Evolutionary conservation across 92 coral and sea anemone species (phyloP), one percentile per base, ranked within the genome.

Genomic region (Palythoa grandiflora): DNA sequence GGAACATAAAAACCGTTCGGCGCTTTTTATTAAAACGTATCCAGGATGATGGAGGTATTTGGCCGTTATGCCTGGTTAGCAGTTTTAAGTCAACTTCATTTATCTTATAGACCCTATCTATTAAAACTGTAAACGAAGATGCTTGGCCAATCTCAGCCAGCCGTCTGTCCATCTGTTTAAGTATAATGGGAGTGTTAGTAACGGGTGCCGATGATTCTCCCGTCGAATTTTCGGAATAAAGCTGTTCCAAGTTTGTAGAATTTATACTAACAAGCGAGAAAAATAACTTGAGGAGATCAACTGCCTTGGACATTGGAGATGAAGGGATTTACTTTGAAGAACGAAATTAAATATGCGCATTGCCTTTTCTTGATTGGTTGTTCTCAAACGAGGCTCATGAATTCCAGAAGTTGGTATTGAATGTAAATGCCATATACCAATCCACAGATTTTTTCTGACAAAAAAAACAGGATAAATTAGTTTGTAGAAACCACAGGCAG

Each of bases 251-350:
- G 89, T 86, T 93, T 74, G 98, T 95, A 38, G 93, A 84, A 63
- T 95, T 95, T 51, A 95, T 51, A 16, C 92, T 89, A 71, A 95
- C 90, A 88, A 95, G 80, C 39, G 96, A 95, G 91, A 95, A 95
- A 86, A 95, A 95, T 72, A 95, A 71, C 93, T 93, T 95, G 71
- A 95, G 93, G 19, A 93, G 92, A 54, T 89, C 90, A 84, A 95
- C 91, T 93, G 96, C 98, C 91, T 95, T 93, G 89, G 98, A 95
- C 98, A 95, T 95, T 92, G 91, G 96, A 88, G 92, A 84, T 84
- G 72, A 89, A 71, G 48, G 92, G 70, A 86, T 87, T 78, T 65
- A 47, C 48, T 10, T 39, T 13, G 21, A 61, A 47, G 71, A 9
- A 66, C 20, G 3, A 47, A 37, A 66, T 66, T 9, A 63, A 63